phyloP scores from a whole-genome alignment of 2,113 vertebrate species.

The Acanthisitta chloris region DNA sequence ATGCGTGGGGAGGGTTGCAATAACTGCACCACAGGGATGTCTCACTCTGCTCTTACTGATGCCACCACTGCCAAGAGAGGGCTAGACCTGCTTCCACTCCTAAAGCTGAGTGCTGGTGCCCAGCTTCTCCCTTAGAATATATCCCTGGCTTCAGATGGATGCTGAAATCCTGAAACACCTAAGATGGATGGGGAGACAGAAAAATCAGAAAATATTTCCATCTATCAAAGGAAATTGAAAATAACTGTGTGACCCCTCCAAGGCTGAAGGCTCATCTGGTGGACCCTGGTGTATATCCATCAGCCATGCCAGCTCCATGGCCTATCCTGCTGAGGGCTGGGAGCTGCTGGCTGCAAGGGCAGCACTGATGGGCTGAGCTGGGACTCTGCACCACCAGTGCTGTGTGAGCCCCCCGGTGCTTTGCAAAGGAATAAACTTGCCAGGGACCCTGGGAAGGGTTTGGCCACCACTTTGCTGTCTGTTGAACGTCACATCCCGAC shows the following conservation, averaged over 20 bases:
- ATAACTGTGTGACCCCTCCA: neutral
- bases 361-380: accelerated
- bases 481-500: accelerated
- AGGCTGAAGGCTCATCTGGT: neutral
- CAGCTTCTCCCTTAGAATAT: neutral
- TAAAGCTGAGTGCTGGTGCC: accelerated
- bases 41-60: neutral
- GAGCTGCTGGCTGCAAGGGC: neutral
- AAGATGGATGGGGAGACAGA: accelerated
- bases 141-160: neutral
- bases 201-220: neutral
- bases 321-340: neutral
- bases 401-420: neutral
- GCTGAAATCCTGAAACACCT: neutral
- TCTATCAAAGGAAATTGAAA: neutral
- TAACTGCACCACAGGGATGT: neutral
- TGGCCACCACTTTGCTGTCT: neutral
- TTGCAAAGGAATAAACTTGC: neutral
- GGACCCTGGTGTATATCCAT: neutral
- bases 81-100: accelerated
- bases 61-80: neutral
- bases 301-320: neutral
- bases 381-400: neutral
- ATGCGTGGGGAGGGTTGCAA: neutral
- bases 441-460: neutral